Evolutionary conservation across 2,888 invertebrate species (phyloP).

Genomic region (Kryphioiulus occultus): DNA sequence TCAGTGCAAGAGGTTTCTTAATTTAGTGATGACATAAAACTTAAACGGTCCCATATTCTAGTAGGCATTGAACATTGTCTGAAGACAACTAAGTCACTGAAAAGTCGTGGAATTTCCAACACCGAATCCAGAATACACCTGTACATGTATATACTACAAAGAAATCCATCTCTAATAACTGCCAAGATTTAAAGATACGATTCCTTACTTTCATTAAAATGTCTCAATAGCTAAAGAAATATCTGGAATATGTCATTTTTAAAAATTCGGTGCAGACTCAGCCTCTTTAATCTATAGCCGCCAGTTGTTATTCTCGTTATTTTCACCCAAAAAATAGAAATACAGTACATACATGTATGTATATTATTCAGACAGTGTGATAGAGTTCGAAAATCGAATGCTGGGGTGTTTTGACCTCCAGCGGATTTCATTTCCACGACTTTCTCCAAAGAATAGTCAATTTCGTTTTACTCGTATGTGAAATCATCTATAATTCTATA

Average conservation of each 20-base stretch:
- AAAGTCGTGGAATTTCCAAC: too few species aligned
- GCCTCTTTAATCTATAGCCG: not conserved
- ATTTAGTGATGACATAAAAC: too few species aligned
- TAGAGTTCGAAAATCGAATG: not conserved
- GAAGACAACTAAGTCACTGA: too few species aligned
- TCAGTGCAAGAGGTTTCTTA: too few species aligned
- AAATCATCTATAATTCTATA: constrained; percentile 21
- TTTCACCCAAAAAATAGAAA: not conserved
- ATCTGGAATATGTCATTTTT: not conserved
- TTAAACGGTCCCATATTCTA: too few species aligned
- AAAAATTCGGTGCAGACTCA: not conserved
- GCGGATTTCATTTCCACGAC: not conserved
- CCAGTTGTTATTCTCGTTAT: not conserved
- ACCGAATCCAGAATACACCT: too few species aligned
- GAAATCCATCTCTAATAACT: too few species aligned
- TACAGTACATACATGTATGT: not conserved
- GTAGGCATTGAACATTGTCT: too few species aligned
- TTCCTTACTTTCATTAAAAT: not conserved
- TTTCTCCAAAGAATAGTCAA: constrained; percentile 13
- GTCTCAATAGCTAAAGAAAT: not conserved
- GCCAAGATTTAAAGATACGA: not conserved
- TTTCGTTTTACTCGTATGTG: not conserved
- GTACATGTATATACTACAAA: too few species aligned
- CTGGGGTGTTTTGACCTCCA: not conserved
- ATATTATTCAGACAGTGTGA: not conserved